Percentiles rank a stretch among this genome's conserved stretches.
These are phyloP conservation scores for Batillaria attramentaria DNA, from an alignment of 1,140 invertebrate species.

Conservation along the genomic window DNA sequence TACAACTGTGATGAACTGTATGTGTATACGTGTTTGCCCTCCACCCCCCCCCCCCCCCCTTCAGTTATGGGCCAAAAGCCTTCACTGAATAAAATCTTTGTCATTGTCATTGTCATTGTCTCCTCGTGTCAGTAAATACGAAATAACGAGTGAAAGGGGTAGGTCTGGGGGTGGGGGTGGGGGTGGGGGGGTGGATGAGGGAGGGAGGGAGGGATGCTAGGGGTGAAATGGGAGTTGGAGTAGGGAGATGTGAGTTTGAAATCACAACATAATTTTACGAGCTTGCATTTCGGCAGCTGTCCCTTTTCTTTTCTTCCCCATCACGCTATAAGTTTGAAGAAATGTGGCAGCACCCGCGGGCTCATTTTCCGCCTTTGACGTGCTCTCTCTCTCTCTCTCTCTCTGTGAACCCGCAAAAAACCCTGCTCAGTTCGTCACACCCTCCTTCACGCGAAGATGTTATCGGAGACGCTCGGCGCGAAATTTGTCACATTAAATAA, in stretches of 20 bases:
- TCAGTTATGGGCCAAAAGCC: no score
- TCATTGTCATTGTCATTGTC: neutral
- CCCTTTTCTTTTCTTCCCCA: neutral
- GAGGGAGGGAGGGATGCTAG: neutral
- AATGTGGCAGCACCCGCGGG: neutral
- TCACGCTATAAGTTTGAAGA: neutral
- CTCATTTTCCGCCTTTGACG: conserved; percentile 3
- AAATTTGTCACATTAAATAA: conserved; percentile 31
- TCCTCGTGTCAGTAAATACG: neutral
- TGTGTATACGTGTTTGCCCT: no score
- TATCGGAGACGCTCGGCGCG: conserved; percentile 4
- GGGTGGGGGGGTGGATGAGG: neutral
- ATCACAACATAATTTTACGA: conserved; percentile 20
- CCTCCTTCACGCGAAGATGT: conserved; percentile 8
- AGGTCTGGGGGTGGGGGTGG: neutral
- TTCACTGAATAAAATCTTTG: no score
- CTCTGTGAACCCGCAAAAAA: neutral
- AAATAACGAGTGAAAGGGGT: neutral
- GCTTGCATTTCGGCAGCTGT: conserved; percentile 2
- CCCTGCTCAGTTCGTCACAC: conserved; percentile 3
- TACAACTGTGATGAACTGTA: no score
- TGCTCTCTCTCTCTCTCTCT: conserved; percentile 5
- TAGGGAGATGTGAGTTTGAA: neutral
- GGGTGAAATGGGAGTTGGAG: neutral
- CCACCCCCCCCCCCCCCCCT: no score